These are phyloP conservation scores for Ameiurus melas DNA, from an alignment of 2,113 vertebrate species.

Conservation along the genomic window DNA sequence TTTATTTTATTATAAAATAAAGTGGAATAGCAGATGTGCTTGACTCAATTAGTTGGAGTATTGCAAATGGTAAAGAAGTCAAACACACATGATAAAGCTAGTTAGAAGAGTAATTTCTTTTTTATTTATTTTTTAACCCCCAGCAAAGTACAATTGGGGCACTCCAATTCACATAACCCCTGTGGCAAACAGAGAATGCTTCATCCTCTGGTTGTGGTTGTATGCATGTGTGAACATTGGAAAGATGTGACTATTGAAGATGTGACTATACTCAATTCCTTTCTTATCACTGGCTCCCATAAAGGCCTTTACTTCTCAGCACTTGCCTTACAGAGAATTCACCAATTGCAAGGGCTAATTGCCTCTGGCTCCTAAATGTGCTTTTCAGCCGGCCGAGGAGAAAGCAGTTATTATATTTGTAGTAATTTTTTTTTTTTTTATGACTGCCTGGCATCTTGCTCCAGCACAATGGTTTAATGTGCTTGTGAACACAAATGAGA, in stretches of 20 bases:
- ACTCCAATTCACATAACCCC: constrained; percentile 34
- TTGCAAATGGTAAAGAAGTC: not conserved
- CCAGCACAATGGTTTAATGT: constrained; percentile 56
- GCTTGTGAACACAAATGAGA: constrained; percentile 55
- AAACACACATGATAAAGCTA: not conserved
- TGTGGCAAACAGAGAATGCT: constrained; percentile 5
- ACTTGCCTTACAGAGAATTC: constrained; percentile 50
- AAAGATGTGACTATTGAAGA: constrained; percentile 41
- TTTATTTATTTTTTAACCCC: not conserved
- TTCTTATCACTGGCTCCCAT: constrained; percentile 67
- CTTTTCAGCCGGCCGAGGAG: constrained; percentile 42
- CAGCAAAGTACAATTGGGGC: constrained; percentile 5
- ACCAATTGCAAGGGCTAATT: constrained; percentile 64
- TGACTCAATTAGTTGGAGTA: not conserved
- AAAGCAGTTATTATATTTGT: constrained; percentile 54
- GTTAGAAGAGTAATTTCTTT: not conserved
- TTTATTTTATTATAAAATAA: not conserved
- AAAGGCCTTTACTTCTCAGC: constrained; percentile 60
- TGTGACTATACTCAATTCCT: constrained; percentile 45
- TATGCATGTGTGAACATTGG: constrained; percentile 16
- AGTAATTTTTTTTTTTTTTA: constrained; percentile 54
- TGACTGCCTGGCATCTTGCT: constrained; percentile 52
- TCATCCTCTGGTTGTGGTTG: constrained; percentile 11
- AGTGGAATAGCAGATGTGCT: not conserved
- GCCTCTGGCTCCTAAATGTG: constrained; percentile 61